phyloP scores from a whole-genome alignment of 2,888 invertebrate species.

The Tenthredo scrophulariae region DNA sequence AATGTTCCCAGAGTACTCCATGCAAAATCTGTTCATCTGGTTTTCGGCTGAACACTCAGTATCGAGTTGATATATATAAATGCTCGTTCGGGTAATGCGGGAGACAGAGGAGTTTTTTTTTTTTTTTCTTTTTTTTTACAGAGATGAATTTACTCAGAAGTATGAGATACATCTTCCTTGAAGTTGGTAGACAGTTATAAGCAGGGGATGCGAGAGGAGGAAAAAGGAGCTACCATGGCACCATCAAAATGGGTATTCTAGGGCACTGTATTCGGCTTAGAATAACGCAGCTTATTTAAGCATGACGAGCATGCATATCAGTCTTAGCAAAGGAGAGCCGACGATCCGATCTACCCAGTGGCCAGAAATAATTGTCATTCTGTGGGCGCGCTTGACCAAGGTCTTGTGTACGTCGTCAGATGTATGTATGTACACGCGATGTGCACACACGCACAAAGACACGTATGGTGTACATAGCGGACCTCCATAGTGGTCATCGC shows the following conservation, averaged over 20 bases:
- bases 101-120: no score
- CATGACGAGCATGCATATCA: slow-evolving; percentile 75
- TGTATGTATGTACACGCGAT: not conserved
- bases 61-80: not conserved
- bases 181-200: not conserved
- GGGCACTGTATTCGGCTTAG: slow-evolving; percentile 70
- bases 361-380: slow-evolving; percentile 75
- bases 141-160: slow-evolving; percentile 16
- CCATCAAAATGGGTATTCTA: slow-evolving; percentile 71
- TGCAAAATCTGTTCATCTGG: not conserved
- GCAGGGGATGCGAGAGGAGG: slow-evolving; percentile 11
- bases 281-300: slow-evolving; percentile 73
- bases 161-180: slow-evolving; percentile 6
- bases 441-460: slow-evolving; percentile 27
- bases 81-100: not conserved
- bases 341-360: slow-evolving; percentile 73
- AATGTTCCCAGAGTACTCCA: not conserved
- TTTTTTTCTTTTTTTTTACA: not conserved
- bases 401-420: slow-evolving; percentile 4
- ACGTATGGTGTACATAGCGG: slow-evolving; percentile 28
- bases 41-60: not conserved
- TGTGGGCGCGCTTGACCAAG: slow-evolving; percentile 56
- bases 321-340: slow-evolving; percentile 72
- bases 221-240: slow-evolving; percentile 37
- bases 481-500: slow-evolving; percentile 40